Conservation (phyloP, 2,888 invertebrate species). For the Uropetala carovei region DNA sequence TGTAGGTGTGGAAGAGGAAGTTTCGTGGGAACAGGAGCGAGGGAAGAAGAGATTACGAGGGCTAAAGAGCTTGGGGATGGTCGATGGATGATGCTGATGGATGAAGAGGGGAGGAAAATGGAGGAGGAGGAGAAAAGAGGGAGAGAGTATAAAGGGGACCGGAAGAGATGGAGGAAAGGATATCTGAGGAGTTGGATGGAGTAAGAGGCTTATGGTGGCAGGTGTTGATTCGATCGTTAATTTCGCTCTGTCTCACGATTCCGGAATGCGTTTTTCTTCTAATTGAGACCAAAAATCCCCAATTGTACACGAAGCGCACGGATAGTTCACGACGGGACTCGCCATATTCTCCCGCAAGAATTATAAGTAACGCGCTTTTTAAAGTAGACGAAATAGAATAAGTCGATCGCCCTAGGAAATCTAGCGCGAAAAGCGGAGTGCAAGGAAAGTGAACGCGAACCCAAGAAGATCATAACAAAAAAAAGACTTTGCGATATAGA, state of each 20-base stretch:
- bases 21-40: not conserved
- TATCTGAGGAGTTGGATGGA: not conserved
- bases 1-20: not conserved
- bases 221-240: not conserved
- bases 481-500: too few species aligned
- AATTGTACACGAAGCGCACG: not conserved
- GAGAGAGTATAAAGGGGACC: not conserved
- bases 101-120: not conserved
- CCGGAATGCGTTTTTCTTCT: not conserved
- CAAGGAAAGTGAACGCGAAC: too few species aligned
- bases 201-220: not conserved
- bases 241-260: not conserved
- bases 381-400: too few species aligned
- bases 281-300: not conserved
- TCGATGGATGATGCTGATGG: constrained; percentile 13
- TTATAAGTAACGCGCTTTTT: too few species aligned
- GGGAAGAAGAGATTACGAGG: not conserved
- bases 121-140: not conserved
- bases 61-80: not conserved
- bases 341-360: too few species aligned
- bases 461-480: too few species aligned
- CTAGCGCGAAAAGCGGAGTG: too few species aligned
- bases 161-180: not conserved
- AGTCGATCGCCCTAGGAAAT: too few species aligned
- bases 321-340: too few species aligned